Conservation (phyloP, 53 echinoderm and acorn worm genomes). For the Temnopleurus reevesii region DNA sequence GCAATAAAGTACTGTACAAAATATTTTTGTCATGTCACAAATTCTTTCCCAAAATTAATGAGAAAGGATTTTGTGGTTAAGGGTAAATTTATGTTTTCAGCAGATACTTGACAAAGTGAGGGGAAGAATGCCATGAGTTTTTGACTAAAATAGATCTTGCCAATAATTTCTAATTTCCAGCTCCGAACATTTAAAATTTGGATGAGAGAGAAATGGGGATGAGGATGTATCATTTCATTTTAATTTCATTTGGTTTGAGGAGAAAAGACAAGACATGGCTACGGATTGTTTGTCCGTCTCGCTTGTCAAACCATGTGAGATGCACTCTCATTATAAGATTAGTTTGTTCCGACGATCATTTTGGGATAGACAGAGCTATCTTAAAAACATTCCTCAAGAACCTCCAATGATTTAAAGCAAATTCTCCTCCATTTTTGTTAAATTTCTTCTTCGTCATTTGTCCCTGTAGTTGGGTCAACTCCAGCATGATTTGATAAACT, state of each 20-base stretch:
- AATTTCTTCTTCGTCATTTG: no score
- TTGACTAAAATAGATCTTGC: background rate
- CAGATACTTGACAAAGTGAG: background rate
- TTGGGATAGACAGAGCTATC: background rate
- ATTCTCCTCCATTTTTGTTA: no score
- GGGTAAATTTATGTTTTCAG: background rate
- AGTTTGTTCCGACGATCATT: background rate
- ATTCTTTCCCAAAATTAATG: background rate
- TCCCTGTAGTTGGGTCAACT: no score
- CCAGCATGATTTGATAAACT: no score
- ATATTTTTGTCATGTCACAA: background rate
- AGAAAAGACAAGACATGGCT: background rate
- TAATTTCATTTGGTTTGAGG: background rate
- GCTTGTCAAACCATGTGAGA: background rate
- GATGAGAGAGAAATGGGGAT: background rate
- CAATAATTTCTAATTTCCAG: background rate
- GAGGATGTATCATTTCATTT: background rate
- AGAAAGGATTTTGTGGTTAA: background rate
- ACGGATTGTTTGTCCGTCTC: background rate
- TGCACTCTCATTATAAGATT: background rate
- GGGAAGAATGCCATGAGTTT: slow-evolving; percentile 7
- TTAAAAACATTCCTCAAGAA: no score
- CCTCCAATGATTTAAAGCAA: no score
- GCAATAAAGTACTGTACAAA: background rate
- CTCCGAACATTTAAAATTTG: background rate